phyloP scores from a whole-genome alignment of 2,113 vertebrate genomes.

The Anoura caudifer region DNA sequence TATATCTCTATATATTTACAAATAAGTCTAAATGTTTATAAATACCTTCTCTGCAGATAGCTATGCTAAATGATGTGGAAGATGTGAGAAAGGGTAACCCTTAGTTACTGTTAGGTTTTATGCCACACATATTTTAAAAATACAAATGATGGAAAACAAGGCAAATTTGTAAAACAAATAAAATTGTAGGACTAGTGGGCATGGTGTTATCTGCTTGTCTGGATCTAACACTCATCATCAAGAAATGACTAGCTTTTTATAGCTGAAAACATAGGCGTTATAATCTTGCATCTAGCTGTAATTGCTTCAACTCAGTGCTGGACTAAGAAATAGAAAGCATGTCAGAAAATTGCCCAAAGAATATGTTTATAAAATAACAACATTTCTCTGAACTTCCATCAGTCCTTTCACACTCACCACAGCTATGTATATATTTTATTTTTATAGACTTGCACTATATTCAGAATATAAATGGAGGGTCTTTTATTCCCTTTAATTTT shows the following conservation, averaged over 20 bases:
- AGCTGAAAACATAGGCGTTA: conserved; percentile 29
- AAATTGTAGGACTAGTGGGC: neutral
- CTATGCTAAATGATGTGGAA: neutral
- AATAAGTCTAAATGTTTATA: neutral
- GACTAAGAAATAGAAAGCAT: neutral
- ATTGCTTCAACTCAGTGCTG: neutral
- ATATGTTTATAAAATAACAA: neutral
- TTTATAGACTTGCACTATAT: neutral
- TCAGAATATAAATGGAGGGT: neutral
- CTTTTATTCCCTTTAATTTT: neutral
- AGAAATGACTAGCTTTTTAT: conserved; percentile 50
- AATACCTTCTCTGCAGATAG: neutral
- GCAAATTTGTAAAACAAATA: conserved; percentile 2
- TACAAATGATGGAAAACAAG: neutral
- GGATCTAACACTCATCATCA: conserved; percentile 20
- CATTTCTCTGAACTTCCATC: neutral
- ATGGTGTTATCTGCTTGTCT: conserved; percentile 3
- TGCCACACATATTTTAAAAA: neutral
- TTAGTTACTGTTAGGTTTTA: neutral
- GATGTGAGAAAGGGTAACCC: neutral
- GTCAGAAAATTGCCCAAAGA: neutral
- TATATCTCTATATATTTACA: neutral
- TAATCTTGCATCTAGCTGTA: neutral
- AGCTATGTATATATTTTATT: neutral
- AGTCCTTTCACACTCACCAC: neutral